These are phyloP conservation scores for Tiphia femorata DNA, from an alignment of 2,888 invertebrate genomes.

Conservation along the genomic window DNA sequence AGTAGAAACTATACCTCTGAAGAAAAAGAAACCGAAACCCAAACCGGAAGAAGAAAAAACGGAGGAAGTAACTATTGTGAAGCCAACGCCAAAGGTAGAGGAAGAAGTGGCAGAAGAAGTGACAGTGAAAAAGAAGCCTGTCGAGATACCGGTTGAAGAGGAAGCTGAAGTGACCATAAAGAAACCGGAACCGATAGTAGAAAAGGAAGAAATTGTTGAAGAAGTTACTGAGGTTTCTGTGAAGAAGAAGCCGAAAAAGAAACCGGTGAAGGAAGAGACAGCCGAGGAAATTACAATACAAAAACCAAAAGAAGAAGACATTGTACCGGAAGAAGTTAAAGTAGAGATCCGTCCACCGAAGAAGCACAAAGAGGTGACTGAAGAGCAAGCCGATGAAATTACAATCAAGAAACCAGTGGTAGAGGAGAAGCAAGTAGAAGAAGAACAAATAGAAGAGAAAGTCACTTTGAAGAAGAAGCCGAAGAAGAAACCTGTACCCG, in stretches of 20 bases:
- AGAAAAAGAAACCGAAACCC: conserved; percentile 53
- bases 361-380: conserved; percentile 61
- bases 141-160: conserved; percentile 43
- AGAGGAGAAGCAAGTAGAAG: conserved; percentile 46
- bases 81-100: conserved; percentile 43
- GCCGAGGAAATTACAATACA: conserved; percentile 48
- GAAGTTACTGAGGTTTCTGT: conserved; percentile 55
- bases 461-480: conserved; percentile 50
- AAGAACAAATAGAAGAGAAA: conserved; percentile 49
- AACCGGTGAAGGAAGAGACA: conserved; percentile 42
- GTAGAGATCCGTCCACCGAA: conserved; percentile 49
- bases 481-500: conserved; percentile 43
- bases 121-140: conserved; percentile 50
- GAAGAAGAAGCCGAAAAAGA: conserved; percentile 49
- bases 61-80: conserved; percentile 37
- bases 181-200: conserved; percentile 37
- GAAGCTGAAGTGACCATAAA: conserved; percentile 47
- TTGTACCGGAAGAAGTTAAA: conserved; percentile 43
- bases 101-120: conserved; percentile 50
- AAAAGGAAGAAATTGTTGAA: conserved; percentile 48
- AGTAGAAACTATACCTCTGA: conserved; percentile 61
- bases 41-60: conserved; percentile 31
- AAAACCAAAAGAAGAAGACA: conserved; percentile 50
- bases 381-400: conserved; percentile 36
- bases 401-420: conserved; percentile 35